These are phyloP conservation scores for Diogma glabrata DNA, from an alignment of 2,888 invertebrate genomes.

Conservation along the genomic window DNA sequence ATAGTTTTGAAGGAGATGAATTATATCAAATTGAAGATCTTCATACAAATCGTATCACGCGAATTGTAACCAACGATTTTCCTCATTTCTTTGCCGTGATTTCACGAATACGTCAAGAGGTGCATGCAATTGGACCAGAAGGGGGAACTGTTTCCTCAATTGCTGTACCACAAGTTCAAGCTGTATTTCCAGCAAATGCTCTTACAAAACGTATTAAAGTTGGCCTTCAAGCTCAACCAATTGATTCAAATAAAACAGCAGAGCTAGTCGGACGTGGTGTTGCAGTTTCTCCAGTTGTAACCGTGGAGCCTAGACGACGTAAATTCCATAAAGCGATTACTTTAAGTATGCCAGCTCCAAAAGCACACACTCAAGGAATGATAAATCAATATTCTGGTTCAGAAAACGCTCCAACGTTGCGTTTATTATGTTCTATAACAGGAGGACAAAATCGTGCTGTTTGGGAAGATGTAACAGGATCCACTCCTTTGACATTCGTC, in stretches of 20 bases:
- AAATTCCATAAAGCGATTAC: conserved; percentile 99
- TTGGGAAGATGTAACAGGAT: conserved; percentile 99
- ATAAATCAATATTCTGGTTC: conserved; percentile 70
- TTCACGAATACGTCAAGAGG: conserved; percentile 89
- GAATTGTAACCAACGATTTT: conserved; percentile 92
- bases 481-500: conserved; percentile 90
- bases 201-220: conserved; percentile 99
- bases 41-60: conserved; percentile 79
- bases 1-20: conserved; percentile 77
- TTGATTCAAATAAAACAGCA: conserved; percentile 68
- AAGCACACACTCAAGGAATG: conserved; percentile 52
- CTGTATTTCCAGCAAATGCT: conserved; percentile 85
- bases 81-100: conserved; percentile 97
- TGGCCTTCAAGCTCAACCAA: conserved; percentile 93
- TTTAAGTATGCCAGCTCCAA: conserved; percentile 83
- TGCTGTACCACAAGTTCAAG: conserved; percentile 78
- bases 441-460: conserved; percentile 93
- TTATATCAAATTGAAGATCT: conserved; percentile 68
- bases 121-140: conserved; percentile 93
- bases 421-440: conserved; percentile 90
- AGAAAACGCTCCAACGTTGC: conserved; percentile 69
- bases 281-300: conserved; percentile 94
- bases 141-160: conserved; percentile 94
- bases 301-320: conserved; percentile 91
- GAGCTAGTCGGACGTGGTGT: conserved; percentile 91